phyloP scores from a whole-genome alignment of 2,797 vertebrate genomes.

The Rallus crepitans region DNA sequence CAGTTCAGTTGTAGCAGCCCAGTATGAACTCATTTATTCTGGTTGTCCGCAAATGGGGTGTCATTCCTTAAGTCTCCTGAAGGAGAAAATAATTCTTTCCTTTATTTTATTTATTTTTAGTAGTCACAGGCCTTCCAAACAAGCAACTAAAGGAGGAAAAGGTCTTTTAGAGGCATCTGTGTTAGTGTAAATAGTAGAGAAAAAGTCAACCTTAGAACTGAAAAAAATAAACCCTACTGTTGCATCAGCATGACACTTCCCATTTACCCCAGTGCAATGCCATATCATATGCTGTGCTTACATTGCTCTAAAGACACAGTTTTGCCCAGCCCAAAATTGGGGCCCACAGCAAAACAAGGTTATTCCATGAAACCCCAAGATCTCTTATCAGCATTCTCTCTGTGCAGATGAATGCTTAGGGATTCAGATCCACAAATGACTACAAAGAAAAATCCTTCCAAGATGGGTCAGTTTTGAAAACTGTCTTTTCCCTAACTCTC shows the following conservation, averaged over 20 bases:
- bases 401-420: background rate
- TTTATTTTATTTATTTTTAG: background rate
- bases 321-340: background rate
- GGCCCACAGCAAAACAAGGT: background rate
- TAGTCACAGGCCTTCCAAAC: background rate
- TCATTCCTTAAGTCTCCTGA: background rate
- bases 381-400: background rate
- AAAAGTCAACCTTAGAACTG: background rate
- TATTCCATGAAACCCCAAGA: background rate
- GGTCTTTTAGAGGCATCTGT: background rate
- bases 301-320: background rate
- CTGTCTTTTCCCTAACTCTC: background rate
- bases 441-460: background rate
- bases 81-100: background rate
- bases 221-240: background rate
- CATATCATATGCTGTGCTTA: background rate
- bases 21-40: background rate
- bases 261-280: background rate
- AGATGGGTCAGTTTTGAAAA: background rate
- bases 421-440: background rate
- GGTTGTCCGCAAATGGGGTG: background rate
- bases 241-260: background rate
- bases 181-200: background rate
- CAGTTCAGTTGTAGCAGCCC: background rate
- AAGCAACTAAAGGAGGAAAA: background rate